phyloP scores from a whole-genome alignment of 1,140 invertebrate genomes.

The Meloidogyne exigua region DNA sequence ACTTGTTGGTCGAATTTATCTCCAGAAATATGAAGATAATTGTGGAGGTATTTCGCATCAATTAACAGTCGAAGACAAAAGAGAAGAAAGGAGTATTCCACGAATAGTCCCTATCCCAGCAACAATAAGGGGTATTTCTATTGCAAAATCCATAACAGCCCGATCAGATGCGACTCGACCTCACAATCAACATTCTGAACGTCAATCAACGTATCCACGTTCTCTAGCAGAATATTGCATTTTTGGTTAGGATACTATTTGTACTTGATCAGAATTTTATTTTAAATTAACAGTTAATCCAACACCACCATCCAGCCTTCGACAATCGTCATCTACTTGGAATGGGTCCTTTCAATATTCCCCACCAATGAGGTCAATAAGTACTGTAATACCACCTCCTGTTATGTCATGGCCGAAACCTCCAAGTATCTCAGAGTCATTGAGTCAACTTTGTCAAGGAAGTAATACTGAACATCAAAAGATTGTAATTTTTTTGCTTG shows the following conservation, averaged over 20 bases:
- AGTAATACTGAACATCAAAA: background rate
- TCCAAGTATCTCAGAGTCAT: background rate
- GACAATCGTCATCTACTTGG: constrained; percentile 14
- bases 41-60: background rate
- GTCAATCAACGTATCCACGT: constrained; percentile 15
- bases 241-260: constrained; percentile 1
- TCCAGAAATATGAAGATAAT: background rate
- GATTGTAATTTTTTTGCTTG: background rate
- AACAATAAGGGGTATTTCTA: background rate
- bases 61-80: background rate
- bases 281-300: constrained; percentile 13
- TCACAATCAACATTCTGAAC: background rate
- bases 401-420: constrained; percentile 4
- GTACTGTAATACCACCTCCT: constrained; percentile 16
- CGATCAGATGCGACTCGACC: background rate
- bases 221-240: constrained; percentile 29
- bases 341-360: constrained; percentile 7
- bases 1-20: background rate
- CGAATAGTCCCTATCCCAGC: background rate
- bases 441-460: background rate
- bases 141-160: background rate
- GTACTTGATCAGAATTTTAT: background rate
- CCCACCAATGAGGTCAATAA: background rate
- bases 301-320: constrained; percentile 3
- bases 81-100: constrained; percentile 4